Evolutionary conservation across 2,797 vertebrate species (phyloP), one percentile per base, ranked within the genome.

Genomic region (Setipinna tenuifilis): DNA sequence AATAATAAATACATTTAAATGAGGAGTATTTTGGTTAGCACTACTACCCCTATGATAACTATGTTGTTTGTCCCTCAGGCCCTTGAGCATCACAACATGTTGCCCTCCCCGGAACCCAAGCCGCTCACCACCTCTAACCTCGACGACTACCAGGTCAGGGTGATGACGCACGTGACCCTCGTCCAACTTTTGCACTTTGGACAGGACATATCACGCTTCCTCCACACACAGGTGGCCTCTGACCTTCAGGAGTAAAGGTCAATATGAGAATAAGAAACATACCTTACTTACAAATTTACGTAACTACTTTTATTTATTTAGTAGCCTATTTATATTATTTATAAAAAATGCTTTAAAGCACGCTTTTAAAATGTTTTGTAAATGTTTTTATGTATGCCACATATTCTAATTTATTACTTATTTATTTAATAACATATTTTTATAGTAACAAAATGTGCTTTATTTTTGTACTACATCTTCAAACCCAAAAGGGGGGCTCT

Each of bases 161-260:
- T 95, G 85, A 94, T 94, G 0, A 81, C 91, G 0, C 95, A 96
- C 88, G 87, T 95, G 82, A 88, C 86, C 3, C 92, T 96, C 87
- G 86, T 88, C 5, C 93, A 94, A 87, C 93, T 96, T 9, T 90
- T 89, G 85, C 2, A 83, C 0, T 95, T 95, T 2, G 85, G 86
- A 1, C 85, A 88, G 78, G 91, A 95, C 10, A 12, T 92, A 28
- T 86, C 54, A 16, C 91, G 90, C 17, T 90, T 83, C 88, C 90
- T 96, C 50, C 84, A 89, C 62, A 86, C 62, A 48, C 83, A 94
- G 83, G 84, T 87, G 61, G 50, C 1, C 87, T 87, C 44, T 68
- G 71, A 44, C 12, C 10, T n/a, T 41, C 50, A 75, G 17, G 23
- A 28, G 65, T 71, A 54, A 54, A 54, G 50, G 50, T 54, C 50